Evolutionary conservation across 37 sponge, comb jelly and placozoan genomes (phyloP), one percentile per base, ranked within the genome.

Genomic region (Chondrosia reniformis): DNA sequence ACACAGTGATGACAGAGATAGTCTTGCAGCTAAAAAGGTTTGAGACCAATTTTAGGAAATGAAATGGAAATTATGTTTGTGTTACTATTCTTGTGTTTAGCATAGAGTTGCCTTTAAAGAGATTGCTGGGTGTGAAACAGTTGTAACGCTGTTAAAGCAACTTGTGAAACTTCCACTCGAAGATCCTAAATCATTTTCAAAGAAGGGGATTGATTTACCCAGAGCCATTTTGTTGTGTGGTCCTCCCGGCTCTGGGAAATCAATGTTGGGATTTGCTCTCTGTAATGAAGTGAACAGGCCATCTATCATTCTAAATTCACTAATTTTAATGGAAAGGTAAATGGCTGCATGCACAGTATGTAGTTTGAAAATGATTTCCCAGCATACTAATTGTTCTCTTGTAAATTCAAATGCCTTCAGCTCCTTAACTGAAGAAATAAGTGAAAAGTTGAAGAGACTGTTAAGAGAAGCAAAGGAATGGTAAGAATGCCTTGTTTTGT

Each of bases 171-270:
- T 79, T 32, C 74, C 82, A 21, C 12, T 79, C 17, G 59, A 61
- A 27, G 6, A 61, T 22, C 65, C 79, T 5, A 12, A 24, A 24
- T 22, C 33, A 22, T 79, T 79, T 37, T 33, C 79, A 41, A 46
- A 43, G 25, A 56, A 76, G 39, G 80, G 77, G 4, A 74, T 81
- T 78, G 33, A 55, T 71, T 27, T 46, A 21, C 55, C 75, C 55
- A 71, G 58, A 32, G 82, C 63, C 22, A 40, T 81, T 34, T 4
- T 81, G 5, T 27, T 81, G 43, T n/a, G 32, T 74, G 82, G 82
- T 39, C 82, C 75, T 43, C 57, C 82, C 1, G 82, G 82, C 21
- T 54, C 75, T 22, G 82, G 82, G 33, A 81, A 81, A 54, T 41
- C 55, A 17, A 76, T 81, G 1, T 42, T 81, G 8, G 80, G 42